Conservation (phyloP, 2,797 vertebrate genomes). For the Denticeps clupeoides region DNA sequence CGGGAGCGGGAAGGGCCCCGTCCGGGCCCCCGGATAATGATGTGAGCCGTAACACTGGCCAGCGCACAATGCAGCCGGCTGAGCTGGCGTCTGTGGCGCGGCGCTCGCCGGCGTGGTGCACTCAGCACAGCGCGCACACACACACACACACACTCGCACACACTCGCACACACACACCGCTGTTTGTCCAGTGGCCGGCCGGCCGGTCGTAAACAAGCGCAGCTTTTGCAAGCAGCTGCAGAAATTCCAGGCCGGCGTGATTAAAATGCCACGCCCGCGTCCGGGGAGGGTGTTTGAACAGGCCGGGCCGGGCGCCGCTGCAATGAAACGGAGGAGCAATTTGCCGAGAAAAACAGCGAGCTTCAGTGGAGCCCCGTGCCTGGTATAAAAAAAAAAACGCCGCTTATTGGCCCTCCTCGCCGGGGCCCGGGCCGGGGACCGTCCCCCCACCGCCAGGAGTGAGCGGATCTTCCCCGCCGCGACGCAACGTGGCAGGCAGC, state of each 20-base stretch:
- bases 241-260: slow-evolving; percentile 40
- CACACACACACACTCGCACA: neutral
- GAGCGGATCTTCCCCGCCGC: no score
- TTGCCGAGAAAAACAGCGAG: slow-evolving; percentile 34
- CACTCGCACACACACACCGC: neutral
- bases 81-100: neutral
- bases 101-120: no score
- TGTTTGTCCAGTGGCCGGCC: neutral
- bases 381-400: slow-evolving; percentile 2
- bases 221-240: slow-evolving; percentile 40
- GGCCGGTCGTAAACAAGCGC: neutral
- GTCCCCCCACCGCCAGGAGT: neutral
- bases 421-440: slow-evolving; percentile 14
- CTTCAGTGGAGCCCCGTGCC: slow-evolving; percentile 32
- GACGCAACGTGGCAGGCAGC: no score
- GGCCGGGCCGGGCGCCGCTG: slow-evolving; percentile 24
- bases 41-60: slow-evolving; percentile 12
- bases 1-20: neutral
- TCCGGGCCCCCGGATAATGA: neutral
- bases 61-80: neutral
- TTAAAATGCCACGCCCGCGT: slow-evolving; percentile 49
- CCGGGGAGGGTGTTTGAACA: slow-evolving; percentile 39
- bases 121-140: no score
- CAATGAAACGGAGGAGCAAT: slow-evolving; percentile 36
- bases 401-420: slow-evolving; percentile 22